Base-by-base conservation (phyloP, 2,797 vertebrate species). In the Lepidocolaptes lacrymiger region DNA sequence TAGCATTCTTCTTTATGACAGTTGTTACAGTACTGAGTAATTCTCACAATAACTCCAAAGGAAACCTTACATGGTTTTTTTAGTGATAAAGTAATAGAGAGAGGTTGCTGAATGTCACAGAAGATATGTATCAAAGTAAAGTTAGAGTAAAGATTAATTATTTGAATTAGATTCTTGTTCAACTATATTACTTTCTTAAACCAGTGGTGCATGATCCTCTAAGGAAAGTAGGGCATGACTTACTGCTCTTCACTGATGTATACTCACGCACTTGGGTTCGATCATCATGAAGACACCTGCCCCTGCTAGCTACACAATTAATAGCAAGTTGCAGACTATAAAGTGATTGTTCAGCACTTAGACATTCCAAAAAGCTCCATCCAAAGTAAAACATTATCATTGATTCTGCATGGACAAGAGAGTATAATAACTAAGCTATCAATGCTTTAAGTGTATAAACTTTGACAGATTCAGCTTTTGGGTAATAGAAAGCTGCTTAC, bases 141-240 rank as follows among this genome's bases (percentile, higher is more conserved):
- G 32, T 41, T 32, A 37, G 44, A 77, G 37, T 56, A 74, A 64
- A 52, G 39, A 71, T 83, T 23, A 93, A 76, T 81, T 87, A 93
- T 71, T 80, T 64, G 54, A 94, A 78, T 55, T 32, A 91, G 52
- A 89, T 88, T 91, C 68, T 68, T 67, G 39, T 79, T 93, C 78
- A 83, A 10, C 56, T 83, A 9, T 30, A 56, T 13, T 46, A 63
- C 67, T 81, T 92, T 39, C 64, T 69, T 66, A 68, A 94, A 36
- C 19, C 46, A 68, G 78, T 41, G 75, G 61, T 62, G 41, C 66
- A 26, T 34, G 68, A 52, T 37, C 44, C 61, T 71, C 5, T 28
- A 58, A 30, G 39, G 64, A 81, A 82, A 87, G 76, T 5, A 68
- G 64, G 51, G 27, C 39, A 52, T 51, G 67, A 74, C 88, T 89